Evolutionary conservation across 2,113 vertebrate species (phyloP).

Genomic region (Thalassoma bifasciatum): DNA sequence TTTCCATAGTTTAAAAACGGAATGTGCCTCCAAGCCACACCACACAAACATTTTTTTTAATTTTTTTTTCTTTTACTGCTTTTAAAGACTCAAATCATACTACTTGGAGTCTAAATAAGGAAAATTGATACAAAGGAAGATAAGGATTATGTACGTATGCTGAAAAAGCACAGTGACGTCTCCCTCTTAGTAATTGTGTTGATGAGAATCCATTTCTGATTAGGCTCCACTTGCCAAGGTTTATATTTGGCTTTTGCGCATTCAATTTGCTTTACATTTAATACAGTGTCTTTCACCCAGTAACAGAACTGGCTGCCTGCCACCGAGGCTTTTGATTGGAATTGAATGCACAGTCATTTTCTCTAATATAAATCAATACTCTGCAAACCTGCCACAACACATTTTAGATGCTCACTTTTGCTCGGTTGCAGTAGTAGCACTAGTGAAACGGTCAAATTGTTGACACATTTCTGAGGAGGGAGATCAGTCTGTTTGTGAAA

Average conservation of each 20-base stretch:
- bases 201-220: constrained; percentile 73
- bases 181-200: constrained; percentile 52
- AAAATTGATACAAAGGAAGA: neutral
- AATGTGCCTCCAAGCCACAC: no score
- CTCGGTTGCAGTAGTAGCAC: constrained; percentile 42
- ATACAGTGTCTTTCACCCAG: constrained; percentile 70
- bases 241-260: constrained; percentile 72
- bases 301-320: constrained; percentile 76
- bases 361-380: constrained; percentile 82
- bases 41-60: no score
- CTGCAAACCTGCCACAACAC: constrained; percentile 71
- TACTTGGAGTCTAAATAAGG: neutral
- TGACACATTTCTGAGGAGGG: constrained; percentile 38
- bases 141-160: constrained; percentile 1
- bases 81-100: no score
- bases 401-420: constrained; percentile 68
- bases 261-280: constrained; percentile 75
- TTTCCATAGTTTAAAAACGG: no score
- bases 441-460: constrained; percentile 52
- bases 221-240: constrained; percentile 57
- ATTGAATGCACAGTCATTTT: constrained; percentile 80
- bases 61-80: no score
- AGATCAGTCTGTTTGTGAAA: constrained; percentile 67
- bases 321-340: constrained; percentile 80
- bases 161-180: constrained; percentile 26